These are phyloP conservation scores for Melanotaenia duboulayi DNA, from an alignment of 2,113 vertebrate species.

Conservation along the genomic window DNA sequence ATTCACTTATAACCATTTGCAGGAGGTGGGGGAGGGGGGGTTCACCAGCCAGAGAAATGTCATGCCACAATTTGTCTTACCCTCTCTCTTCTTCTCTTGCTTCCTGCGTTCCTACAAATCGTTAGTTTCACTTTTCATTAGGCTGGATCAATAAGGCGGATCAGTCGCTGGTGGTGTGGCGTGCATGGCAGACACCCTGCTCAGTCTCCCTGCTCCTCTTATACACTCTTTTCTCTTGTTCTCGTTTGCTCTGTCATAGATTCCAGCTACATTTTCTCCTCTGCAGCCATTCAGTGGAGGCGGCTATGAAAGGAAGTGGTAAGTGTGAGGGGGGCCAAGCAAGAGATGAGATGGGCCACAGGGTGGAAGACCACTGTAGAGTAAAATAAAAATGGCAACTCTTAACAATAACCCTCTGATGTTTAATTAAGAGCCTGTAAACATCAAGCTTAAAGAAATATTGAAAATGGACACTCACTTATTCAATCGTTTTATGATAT, in stretches of 20 bases:
- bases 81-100: constrained; percentile 37
- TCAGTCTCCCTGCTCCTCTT: constrained; percentile 19
- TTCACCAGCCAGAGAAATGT: constrained; percentile 56
- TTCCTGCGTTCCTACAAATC: constrained; percentile 56
- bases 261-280: constrained; percentile 20
- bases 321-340: constrained; percentile 13
- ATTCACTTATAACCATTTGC: constrained; percentile 74
- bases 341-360: constrained; percentile 15
- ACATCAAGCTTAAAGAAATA: constrained; percentile 72
- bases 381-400: constrained; percentile 60
- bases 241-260: constrained; percentile 30
- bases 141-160: constrained; percentile 77
- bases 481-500: neutral
- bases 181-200: constrained; percentile 46
- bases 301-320: constrained; percentile 5
- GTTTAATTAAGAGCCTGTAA: constrained; percentile 78
- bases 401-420: constrained; percentile 77
- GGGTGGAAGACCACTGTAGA: constrained; percentile 43
- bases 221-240: constrained; percentile 28
- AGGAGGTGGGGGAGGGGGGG: no score
- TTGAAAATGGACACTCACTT: constrained; percentile 59
- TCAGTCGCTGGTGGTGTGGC: constrained; percentile 71
- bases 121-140: constrained; percentile 82
- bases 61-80: constrained; percentile 73
- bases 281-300: constrained; percentile 12